A percentile compares a stretch with the other conserved stretches of the same genome.
These are phyloP conservation scores for Tinea trinotella DNA, from an alignment of 2,888 invertebrate species.

Conservation along the genomic window DNA sequence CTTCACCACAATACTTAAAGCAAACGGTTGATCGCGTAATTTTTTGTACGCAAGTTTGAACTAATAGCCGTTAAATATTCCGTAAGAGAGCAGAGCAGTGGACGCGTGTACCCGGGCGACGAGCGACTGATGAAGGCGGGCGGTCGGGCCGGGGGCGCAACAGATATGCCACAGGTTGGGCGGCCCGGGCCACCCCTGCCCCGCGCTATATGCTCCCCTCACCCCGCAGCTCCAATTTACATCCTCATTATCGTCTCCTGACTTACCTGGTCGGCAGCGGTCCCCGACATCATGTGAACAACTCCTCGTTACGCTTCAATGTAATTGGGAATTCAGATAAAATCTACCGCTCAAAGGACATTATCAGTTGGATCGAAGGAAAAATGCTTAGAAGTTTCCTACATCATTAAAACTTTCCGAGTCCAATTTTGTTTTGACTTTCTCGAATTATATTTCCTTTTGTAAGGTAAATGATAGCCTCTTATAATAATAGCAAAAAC, in stretches of 20 bases:
- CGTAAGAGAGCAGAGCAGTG: conserved; percentile 19
- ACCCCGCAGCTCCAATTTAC: conserved; percentile 23
- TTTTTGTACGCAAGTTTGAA: background rate
- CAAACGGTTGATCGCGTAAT: background rate
- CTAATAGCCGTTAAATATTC: background rate
- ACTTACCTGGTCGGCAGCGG: conserved; percentile 34
- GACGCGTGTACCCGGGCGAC: conserved; percentile 23
- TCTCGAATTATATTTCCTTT: background rate
- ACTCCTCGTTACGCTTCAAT: background rate
- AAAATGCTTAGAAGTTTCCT: background rate
- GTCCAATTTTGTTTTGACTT: background rate
- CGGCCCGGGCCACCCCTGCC: conserved; percentile 49
- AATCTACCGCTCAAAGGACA: background rate
- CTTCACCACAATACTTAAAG: background rate
- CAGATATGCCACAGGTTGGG: conserved; percentile 68
- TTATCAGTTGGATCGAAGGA: background rate
- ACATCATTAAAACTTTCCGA: conserved; percentile 5
- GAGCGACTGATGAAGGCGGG: conserved; percentile 28
- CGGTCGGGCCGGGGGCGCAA: conserved; percentile 54
- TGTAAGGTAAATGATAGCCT: background rate
- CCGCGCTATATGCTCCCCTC: conserved; percentile 26
- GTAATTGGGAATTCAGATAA: conserved; percentile 1
- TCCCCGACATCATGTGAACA: conserved; percentile 2
- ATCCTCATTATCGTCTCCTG: conserved; percentile 28
- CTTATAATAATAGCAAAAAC: background rate